phyloP scores from a whole-genome alignment of 2,888 invertebrate species.

The Allolobophora icterica region DNA sequence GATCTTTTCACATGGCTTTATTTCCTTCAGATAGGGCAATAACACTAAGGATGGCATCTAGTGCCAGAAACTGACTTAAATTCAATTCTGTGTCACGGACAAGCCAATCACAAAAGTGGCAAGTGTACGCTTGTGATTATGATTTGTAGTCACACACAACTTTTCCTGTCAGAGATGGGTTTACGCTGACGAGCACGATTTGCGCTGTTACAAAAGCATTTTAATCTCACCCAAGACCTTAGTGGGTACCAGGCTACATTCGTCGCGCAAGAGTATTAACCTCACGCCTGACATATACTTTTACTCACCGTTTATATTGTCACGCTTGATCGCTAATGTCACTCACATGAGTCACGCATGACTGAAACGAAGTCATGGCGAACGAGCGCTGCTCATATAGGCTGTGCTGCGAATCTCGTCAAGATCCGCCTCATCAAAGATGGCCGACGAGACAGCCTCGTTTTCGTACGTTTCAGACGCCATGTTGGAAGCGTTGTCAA shows the following conservation, averaged over 20 bases:
- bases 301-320: background rate
- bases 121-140: background rate
- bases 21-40: background rate
- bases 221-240: too few species aligned
- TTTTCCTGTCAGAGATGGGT: background rate
- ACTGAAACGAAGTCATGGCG: background rate
- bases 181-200: background rate
- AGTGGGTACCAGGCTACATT: too few species aligned
- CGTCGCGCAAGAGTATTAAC: too few species aligned
- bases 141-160: background rate
- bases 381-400: background rate
- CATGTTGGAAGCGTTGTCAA: constrained; percentile 47
- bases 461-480: constrained; percentile 46
- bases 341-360: background rate
- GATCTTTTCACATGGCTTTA: background rate
- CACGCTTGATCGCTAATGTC: background rate
- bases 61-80: too few species aligned
- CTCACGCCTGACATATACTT: background rate
- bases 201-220: background rate
- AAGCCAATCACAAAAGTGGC: too few species aligned
- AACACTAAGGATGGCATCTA: background rate
- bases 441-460: constrained; percentile 39
- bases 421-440: constrained; percentile 47
- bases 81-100: too few species aligned
- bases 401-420: constrained; percentile 39